These are phyloP conservation scores for Phortica variegata DNA, from an alignment of 1,140 invertebrate genomes.

Conservation along the genomic window DNA sequence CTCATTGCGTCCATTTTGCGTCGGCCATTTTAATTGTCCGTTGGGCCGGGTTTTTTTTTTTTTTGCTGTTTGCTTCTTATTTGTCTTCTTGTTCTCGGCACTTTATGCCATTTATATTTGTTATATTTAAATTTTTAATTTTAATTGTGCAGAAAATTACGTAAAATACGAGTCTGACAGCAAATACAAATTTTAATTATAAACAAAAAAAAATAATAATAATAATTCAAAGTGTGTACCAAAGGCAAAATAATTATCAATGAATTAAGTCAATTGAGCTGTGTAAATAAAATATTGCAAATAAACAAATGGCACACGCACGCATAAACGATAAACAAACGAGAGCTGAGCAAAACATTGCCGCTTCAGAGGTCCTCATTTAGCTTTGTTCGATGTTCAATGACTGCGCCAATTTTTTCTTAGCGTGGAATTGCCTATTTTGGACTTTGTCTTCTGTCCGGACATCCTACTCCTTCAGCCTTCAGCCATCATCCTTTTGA, in stretches of 20 bases:
- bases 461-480: background rate
- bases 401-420: constrained; percentile 31
- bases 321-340: too few relatives aligned
- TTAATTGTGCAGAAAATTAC: constrained; percentile 31
- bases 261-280: constrained; percentile 42
- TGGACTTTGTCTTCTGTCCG: constrained; percentile 10
- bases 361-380: too few relatives aligned
- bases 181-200: constrained; percentile 7
- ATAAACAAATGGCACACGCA: too few relatives aligned
- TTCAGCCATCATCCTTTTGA: constrained; percentile 1
- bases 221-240: constrained; percentile 21
- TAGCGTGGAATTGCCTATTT: constrained; percentile 31
- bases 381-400: constrained; percentile 17
- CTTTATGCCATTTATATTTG: constrained; percentile 18
- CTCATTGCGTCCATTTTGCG: too few relatives aligned
- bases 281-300: too few relatives aligned
- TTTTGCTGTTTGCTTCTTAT: background rate
- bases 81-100: constrained; percentile 30
- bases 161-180: constrained; percentile 4
- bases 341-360: too few relatives aligned
- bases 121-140: constrained; percentile 48
- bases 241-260: constrained; percentile 38
- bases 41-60: constrained; percentile 20
- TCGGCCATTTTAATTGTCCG: too few relatives aligned
- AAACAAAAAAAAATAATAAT: too few relatives aligned